Evolutionary conservation across 2,888 invertebrate genomes (phyloP).

Genomic region (Homarus gammarus): DNA sequence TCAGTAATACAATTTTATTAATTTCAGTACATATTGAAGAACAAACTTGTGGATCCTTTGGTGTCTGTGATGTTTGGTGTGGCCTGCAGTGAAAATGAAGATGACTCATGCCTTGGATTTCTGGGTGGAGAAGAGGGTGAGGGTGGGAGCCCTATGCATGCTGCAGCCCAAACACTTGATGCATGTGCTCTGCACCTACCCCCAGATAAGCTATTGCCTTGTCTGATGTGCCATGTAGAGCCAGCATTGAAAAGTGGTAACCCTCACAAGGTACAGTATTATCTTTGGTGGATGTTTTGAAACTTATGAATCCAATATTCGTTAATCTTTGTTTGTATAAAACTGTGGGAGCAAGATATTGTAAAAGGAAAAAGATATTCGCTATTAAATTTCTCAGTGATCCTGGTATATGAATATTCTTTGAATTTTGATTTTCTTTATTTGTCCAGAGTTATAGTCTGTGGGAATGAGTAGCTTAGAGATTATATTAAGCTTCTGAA

Average conservation of each 20-base stretch:
- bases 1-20: neutral
- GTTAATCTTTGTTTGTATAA: too few species aligned
- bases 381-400: too few species aligned
- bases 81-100: constrained; percentile 84
- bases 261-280: constrained; percentile 71
- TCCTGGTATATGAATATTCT: too few species aligned
- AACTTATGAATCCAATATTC: too few species aligned
- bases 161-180: constrained; percentile 88
- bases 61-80: constrained; percentile 85
- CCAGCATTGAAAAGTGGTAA: constrained; percentile 66
- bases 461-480: too few species aligned
- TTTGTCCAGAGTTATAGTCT: too few species aligned
- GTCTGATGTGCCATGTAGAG: constrained; percentile 81
- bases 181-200: constrained; percentile 87
- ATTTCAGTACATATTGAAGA: constrained; percentile 83
- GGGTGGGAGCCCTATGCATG: constrained; percentile 86
- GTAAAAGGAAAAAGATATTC: too few species aligned
- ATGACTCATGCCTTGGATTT: constrained; percentile 84
- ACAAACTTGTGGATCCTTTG: constrained; percentile 86
- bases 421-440: too few species aligned
- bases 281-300: too few species aligned
- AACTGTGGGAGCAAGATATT: too few species aligned
- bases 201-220: constrained; percentile 87
- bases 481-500: too few species aligned
- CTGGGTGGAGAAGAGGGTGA: constrained; percentile 83